Percentiles rank a stretch among this genome's conserved stretches.
Evolutionary conservation across 1,140 invertebrate genomes (phyloP).

Genomic region (Orussus abietinus): DNA sequence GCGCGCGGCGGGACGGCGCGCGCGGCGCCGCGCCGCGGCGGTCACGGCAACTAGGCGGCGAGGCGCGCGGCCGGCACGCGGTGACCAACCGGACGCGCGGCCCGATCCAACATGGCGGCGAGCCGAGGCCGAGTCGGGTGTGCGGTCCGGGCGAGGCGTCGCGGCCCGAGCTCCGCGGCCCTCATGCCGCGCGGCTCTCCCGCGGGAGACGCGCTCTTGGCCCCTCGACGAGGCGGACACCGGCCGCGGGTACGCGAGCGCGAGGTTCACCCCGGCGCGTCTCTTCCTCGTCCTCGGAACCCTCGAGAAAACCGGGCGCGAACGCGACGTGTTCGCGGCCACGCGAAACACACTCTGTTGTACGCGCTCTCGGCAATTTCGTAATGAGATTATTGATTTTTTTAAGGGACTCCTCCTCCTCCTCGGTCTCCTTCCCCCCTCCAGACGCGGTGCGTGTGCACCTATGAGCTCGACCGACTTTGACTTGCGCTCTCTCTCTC

Average conservation of each 20-base stretch:
- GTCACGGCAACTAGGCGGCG: neutral
- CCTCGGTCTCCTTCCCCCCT: neutral
- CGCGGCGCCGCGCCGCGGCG: constrained; percentile 1
- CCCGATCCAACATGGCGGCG: no score
- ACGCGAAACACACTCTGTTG: constrained; percentile 13
- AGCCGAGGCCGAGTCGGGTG: no score
- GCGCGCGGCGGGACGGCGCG: constrained; percentile 15
- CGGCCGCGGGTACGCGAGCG: no score
- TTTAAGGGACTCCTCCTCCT: constrained; percentile 12
- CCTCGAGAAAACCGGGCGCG: no score
- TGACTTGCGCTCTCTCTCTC: neutral
- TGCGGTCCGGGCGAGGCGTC: constrained; percentile 18
- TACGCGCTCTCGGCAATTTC: constrained; percentile 16
- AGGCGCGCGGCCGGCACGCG: constrained; percentile 25
- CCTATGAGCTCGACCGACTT: neutral
- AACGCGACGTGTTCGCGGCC: constrained; percentile 10
- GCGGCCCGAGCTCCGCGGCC: no score
- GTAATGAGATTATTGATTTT: constrained; percentile 27
- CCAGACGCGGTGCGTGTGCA: neutral
- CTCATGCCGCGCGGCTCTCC: neutral
- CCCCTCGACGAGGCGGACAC: no score
- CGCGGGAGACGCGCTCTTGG: no score
- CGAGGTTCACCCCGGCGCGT: no score
- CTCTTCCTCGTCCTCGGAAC: no score
- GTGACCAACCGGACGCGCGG: no score